Percentiles rank a stretch among this genome's conserved stretches.
These are phyloP conservation scores for Pheosia tremula DNA, from an alignment of 2,888 invertebrate species.

Conservation along the genomic window DNA sequence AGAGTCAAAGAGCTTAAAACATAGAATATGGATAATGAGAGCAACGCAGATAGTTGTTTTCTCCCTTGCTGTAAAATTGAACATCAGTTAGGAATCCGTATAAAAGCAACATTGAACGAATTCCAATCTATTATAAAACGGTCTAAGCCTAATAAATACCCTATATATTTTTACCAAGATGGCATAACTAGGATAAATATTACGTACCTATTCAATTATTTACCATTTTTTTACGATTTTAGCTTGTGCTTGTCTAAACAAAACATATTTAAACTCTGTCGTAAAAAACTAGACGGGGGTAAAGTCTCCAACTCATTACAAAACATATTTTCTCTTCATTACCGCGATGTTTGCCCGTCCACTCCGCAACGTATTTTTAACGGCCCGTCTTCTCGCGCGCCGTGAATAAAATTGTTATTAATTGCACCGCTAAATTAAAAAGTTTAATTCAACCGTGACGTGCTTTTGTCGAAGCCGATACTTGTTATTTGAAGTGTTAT, in stretches of 20 bases:
- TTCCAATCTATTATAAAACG: too few relatives aligned
- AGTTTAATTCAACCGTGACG: constrained; percentile 16
- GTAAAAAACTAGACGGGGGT: not conserved
- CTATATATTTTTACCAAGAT: too few relatives aligned
- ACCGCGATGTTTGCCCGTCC: constrained; percentile 8
- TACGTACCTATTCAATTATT: not conserved
- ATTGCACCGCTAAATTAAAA: constrained; percentile 28
- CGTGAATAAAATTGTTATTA: constrained; percentile 30
- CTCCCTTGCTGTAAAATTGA: too few relatives aligned
- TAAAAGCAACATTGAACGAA: too few relatives aligned
- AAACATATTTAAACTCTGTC: not conserved
- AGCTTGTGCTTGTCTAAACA: not conserved
- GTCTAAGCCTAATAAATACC: too few relatives aligned
- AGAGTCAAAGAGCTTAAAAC: too few relatives aligned
- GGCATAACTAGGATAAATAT: too few relatives aligned
- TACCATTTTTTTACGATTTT: not conserved
- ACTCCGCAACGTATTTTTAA: constrained; percentile 18
- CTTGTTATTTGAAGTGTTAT: not conserved
- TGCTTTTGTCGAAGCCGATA: not conserved
- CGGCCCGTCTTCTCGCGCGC: constrained; percentile 6
- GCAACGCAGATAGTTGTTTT: too few relatives aligned
- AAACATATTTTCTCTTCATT: constrained; percentile 32
- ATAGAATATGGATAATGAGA: too few relatives aligned
- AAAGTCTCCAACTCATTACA: constrained; percentile 21
- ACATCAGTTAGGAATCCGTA: too few relatives aligned